Evolutionary conservation across 2,888 invertebrate genomes (phyloP).

Genomic region (Fabriciana adippe): DNA sequence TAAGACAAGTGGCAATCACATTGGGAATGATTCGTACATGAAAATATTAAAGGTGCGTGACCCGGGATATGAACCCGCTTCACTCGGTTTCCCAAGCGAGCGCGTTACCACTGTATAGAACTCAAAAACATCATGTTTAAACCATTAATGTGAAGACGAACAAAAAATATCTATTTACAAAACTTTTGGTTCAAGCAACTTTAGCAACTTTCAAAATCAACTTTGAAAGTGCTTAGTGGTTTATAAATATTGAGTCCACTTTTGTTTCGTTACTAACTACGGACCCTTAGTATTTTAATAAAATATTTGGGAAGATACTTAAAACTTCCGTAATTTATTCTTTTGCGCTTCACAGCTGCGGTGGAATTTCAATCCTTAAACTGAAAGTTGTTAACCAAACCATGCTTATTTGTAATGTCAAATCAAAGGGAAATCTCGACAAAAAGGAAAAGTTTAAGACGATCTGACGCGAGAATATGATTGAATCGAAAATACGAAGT

Average conservation of each 20-base stretch:
- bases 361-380: conserved; percentile 30
- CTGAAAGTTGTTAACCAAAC: conserved; percentile 30
- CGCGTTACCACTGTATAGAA: too few relatives aligned
- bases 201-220: neutral
- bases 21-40: too few relatives aligned
- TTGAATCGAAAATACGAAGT: neutral
- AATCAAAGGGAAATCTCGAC: conserved; percentile 29
- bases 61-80: too few relatives aligned
- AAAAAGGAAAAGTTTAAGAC: conserved; percentile 16
- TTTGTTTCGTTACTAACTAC: neutral
- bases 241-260: neutral
- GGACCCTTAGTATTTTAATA: conserved; percentile 23
- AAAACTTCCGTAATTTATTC: conserved; percentile 38
- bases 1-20: too few relatives aligned
- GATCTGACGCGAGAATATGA: neutral
- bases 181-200: neutral
- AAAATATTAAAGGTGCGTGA: too few relatives aligned
- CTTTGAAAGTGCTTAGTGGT: conserved; percentile 5
- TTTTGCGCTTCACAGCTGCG: conserved; percentile 30
- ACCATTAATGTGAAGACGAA: too few relatives aligned
- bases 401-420: conserved; percentile 23
- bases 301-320: conserved; percentile 29
- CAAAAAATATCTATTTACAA: too few relatives aligned
- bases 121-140: too few relatives aligned
- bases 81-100: too few relatives aligned